Conservation (phyloP, 2,888 invertebrate species). For the Athalia cordata region DNA sequence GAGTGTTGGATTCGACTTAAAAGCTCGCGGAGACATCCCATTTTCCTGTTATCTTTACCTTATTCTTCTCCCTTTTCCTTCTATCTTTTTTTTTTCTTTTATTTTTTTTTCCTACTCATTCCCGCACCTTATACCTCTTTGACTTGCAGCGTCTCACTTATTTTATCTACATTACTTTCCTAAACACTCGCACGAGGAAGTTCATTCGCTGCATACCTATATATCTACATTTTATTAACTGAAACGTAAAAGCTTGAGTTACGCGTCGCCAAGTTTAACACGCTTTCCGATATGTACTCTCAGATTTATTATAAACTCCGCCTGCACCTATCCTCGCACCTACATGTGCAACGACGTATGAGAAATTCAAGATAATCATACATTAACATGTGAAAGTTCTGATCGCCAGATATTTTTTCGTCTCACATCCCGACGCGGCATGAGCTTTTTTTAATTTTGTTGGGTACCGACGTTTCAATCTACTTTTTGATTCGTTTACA, state of each 20-base stretch:
- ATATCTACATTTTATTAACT: not conserved
- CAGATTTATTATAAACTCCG: too few relatives aligned
- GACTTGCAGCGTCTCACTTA: not conserved
- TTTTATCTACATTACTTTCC: slow-evolving; percentile 1
- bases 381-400: too few relatives aligned
- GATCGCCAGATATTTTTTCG: too few relatives aligned
- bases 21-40: slow-evolving; percentile 42
- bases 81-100: not conserved
- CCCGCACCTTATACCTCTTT: too few relatives aligned
- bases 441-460: too few relatives aligned
- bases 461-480: too few relatives aligned
- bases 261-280: slow-evolving; percentile 15
- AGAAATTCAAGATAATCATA: too few relatives aligned
- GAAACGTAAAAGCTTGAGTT: slow-evolving; percentile 16
- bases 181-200: slow-evolving; percentile 20
- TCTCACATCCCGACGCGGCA: too few relatives aligned
- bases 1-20: slow-evolving; percentile 43
- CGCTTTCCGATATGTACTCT: too few relatives aligned
- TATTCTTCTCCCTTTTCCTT: not conserved
- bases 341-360: too few relatives aligned
- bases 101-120: not conserved
- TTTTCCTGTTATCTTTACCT: slow-evolving; percentile 42
- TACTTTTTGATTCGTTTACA: too few relatives aligned
- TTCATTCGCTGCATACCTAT: not conserved
- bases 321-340: too few relatives aligned